These are phyloP conservation scores for Crambe crambe DNA, from an alignment of 37 sponge, comb jelly and placozoan species.

Conservation along the genomic window DNA sequence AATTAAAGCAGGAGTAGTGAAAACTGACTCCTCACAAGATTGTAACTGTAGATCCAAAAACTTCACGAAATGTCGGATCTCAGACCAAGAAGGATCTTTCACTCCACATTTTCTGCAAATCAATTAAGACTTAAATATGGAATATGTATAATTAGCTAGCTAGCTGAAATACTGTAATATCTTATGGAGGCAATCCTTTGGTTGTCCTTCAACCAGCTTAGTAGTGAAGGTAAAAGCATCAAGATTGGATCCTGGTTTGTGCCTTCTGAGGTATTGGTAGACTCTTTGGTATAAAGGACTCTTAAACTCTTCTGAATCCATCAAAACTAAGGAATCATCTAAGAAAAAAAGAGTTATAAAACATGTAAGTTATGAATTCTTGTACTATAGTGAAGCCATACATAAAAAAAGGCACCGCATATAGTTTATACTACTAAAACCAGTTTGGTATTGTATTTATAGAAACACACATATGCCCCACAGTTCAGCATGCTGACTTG, in stretches of 20 bases:
- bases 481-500: too few relatives aligned
- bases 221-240: conserved; percentile 46
- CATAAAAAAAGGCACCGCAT: too few relatives aligned
- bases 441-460: too few relatives aligned
- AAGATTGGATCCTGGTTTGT: conserved; percentile 12
- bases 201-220: conserved; percentile 29
- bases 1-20: conserved; percentile 46
- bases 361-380: too few relatives aligned
- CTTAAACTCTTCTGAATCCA: conserved; percentile 57
- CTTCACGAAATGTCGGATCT: conserved; percentile 80
- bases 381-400: too few relatives aligned
- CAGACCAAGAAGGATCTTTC: conserved; percentile 84
- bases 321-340: conserved; percentile 19
- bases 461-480: too few relatives aligned
- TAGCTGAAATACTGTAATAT: conserved; percentile 31
- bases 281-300: conserved; percentile 62
- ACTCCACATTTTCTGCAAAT: conserved; percentile 55
- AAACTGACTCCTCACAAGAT: conserved; percentile 71
- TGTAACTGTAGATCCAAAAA: conserved; percentile 82
- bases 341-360: too few relatives aligned
- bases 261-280: conserved; percentile 64
- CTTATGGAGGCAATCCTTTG: conserved; percentile 33
- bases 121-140: too few relatives aligned
- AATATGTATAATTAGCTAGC: background rate
- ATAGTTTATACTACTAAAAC: too few relatives aligned